Conservation (phyloP, 2,888 invertebrate genomes). For the Enchytraeus crypticus region DNA sequence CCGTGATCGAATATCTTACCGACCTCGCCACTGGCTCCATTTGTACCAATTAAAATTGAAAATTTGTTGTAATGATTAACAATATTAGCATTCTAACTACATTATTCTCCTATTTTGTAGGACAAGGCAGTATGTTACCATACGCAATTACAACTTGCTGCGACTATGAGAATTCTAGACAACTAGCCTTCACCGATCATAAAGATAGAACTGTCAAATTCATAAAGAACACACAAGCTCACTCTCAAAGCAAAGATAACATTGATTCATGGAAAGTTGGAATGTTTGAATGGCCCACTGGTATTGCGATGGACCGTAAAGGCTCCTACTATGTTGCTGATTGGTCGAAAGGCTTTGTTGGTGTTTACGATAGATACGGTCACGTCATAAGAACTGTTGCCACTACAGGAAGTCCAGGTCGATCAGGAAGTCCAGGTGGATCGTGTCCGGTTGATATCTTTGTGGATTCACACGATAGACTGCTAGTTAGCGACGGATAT, state of each 20-base stretch:
- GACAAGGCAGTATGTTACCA: constrained; percentile 17
- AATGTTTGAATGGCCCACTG: constrained; percentile 23
- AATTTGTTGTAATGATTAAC: too few relatives aligned
- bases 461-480: neutral
- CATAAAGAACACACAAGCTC: constrained; percentile 1
- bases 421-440: neutral
- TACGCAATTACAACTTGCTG: constrained; percentile 15
- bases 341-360: constrained; percentile 13
- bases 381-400: constrained; percentile 4
- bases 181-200: constrained; percentile 21
- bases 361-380: constrained; percentile 13
- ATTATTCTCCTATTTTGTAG: too few relatives aligned
- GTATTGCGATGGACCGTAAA: constrained; percentile 8
- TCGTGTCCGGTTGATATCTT: constrained; percentile 19
- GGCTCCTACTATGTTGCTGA: constrained; percentile 16
- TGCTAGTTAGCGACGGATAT: neutral
- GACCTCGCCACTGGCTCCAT: too few relatives aligned
- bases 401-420: neutral
- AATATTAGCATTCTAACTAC: too few relatives aligned
- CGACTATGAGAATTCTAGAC: constrained; percentile 6
- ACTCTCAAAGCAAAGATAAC: constrained; percentile 7
- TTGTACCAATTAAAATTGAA: too few relatives aligned
- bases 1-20: too few relatives aligned
- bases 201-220: constrained; percentile 19
- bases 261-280: constrained; percentile 12